phyloP scores from a whole-genome alignment of 2,888 invertebrate species.

The Steromphala cineraria region DNA sequence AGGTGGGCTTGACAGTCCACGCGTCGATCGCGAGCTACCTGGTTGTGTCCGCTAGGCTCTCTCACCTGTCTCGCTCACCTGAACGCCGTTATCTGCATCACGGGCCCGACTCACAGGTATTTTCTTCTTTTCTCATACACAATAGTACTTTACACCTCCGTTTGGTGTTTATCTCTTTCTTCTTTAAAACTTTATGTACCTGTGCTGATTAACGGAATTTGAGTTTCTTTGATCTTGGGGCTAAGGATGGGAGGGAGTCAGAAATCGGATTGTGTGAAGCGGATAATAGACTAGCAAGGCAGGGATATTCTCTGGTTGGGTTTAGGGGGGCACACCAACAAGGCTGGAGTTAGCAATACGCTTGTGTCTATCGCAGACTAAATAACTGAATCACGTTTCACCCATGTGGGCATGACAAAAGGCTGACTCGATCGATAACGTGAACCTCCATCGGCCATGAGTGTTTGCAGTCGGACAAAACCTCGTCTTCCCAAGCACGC shows the following conservation, averaged over 20 bases:
- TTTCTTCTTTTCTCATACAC: background rate
- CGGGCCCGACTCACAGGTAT: background rate
- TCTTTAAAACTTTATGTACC: background rate
- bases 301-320: background rate
- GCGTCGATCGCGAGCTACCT: background rate
- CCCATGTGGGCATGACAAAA: slow-evolving; percentile 26
- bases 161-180: background rate
- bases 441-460: slow-evolving; percentile 8
- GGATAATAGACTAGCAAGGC: background rate
- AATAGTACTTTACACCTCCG: background rate
- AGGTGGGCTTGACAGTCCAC: slow-evolving; percentile 6
- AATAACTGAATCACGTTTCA: slow-evolving; percentile 22
- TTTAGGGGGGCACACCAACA: background rate
- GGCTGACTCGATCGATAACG: slow-evolving; percentile 19
- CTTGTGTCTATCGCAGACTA: slow-evolving; percentile 21
- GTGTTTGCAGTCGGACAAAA: slow-evolving; percentile 36
- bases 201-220: background rate
- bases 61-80: background rate
- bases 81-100: background rate
- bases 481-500: slow-evolving; percentile 31
- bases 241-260: background rate
- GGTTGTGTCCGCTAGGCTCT: background rate
- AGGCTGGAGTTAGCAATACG: background rate
- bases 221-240: background rate
- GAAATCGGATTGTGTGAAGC: background rate